Percentiles rank a stretch among this genome's conserved stretches.
Evolutionary conservation across 2,888 invertebrate genomes (phyloP).

Genomic region (Drosophila merina): DNA sequence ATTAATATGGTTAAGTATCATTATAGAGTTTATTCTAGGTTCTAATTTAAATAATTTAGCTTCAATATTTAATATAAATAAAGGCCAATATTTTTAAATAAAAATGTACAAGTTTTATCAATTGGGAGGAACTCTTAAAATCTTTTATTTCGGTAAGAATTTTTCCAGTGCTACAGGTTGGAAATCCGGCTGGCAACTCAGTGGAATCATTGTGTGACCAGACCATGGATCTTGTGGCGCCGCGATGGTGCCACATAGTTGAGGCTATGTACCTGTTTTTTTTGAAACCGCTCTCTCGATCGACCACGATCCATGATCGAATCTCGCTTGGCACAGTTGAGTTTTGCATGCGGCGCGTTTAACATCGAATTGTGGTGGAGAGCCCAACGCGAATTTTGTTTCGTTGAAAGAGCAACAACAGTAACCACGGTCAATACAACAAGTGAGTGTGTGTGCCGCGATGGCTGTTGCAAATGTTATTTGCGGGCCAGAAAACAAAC

Average conservation of each 20-base stretch:
- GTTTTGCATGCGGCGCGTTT: slow-evolving; percentile 62
- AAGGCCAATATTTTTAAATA: slow-evolving; percentile 22
- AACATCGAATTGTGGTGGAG: slow-evolving; percentile 36
- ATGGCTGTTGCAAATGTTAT: slow-evolving; percentile 17
- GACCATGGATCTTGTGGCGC: slow-evolving; percentile 8
- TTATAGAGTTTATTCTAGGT: slow-evolving; percentile 43
- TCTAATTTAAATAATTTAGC: slow-evolving; percentile 48
- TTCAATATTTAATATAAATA: slow-evolving; percentile 31
- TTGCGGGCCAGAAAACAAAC: slow-evolving; percentile 11
- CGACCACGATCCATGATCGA: background rate
- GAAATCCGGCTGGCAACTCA: background rate
- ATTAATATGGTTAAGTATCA: slow-evolving; percentile 52
- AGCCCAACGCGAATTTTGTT: slow-evolving; percentile 34
- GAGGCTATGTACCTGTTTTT: slow-evolving; percentile 23
- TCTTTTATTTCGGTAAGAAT: background rate
- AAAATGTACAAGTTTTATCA: background rate
- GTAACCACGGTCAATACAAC: slow-evolving; percentile 5
- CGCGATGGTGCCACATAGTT: slow-evolving; percentile 14
- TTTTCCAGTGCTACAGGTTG: background rate
- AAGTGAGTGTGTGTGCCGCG: slow-evolving; percentile 33
- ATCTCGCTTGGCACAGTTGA: slow-evolving; percentile 46
- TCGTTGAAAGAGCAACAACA: slow-evolving; percentile 18
- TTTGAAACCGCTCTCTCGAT: slow-evolving; percentile 19
- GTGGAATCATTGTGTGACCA: slow-evolving; percentile 6
- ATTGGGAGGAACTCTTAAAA: background rate